A percentile compares a stretch with the other conserved stretches of the same genome.
Evolutionary conservation across 2,113 vertebrate genomes (phyloP).

Genomic region (Nesospiza acunhae): DNA sequence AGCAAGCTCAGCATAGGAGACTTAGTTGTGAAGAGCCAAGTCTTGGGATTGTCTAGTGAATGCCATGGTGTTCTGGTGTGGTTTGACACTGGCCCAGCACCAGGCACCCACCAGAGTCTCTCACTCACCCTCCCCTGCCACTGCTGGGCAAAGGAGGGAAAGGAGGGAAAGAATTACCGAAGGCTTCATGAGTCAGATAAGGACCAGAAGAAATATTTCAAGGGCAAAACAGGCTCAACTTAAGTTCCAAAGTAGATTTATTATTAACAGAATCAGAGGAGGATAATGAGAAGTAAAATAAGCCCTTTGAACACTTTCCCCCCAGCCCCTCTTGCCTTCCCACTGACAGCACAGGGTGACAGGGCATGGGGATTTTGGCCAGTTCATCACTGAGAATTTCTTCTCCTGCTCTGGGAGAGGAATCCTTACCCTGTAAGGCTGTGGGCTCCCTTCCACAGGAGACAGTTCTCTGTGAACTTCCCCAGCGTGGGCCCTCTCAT

Average conservation of each 20-base stretch:
- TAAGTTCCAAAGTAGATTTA: not conserved
- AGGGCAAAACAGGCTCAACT: not conserved
- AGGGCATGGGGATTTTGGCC: not conserved
- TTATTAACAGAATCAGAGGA: not conserved
- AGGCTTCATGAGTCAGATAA: not conserved
- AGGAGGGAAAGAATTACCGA: rapidly evolving
- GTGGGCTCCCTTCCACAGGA: not conserved
- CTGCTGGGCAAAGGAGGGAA: not conserved
- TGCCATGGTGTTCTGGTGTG: not conserved
- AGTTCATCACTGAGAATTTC: not conserved
- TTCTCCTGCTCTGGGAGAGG: not conserved
- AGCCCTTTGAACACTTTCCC: not conserved
- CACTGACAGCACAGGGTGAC: not conserved
- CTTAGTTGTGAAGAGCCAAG: not conserved
- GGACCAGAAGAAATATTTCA: not conserved
- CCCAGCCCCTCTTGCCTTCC: not conserved
- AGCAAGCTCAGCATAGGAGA: not conserved
- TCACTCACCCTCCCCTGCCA: not conserved
- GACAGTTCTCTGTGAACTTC: not conserved
- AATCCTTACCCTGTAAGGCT: not conserved
- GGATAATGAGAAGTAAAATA: not conserved
- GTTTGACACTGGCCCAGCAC: not conserved
- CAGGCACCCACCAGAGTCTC: too few species aligned
- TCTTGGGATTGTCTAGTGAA: not conserved
- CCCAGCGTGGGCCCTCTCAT: not conserved